A percentile compares a stretch with the other conserved stretches of the same genome.
phyloP scores from a whole-genome alignment of 2,797 vertebrate species.

The Sciurus vulgaris region DNA sequence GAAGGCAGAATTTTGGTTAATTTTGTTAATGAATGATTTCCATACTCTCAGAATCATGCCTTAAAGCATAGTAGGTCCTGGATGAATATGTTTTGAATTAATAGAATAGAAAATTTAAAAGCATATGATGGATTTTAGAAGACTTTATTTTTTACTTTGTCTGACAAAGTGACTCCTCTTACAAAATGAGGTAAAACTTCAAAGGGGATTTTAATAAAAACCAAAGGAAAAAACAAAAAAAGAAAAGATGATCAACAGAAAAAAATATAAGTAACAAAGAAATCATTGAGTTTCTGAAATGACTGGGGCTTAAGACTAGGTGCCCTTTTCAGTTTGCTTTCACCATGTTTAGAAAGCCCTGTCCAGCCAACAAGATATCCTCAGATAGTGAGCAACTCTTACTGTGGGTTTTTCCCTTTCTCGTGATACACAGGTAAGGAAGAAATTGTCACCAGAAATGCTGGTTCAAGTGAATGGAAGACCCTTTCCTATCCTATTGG shows the following conservation, averaged over 20 bases:
- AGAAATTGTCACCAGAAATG: neutral
- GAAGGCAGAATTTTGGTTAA: constrained; percentile 29
- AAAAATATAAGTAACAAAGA: neutral
- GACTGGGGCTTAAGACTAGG: neutral
- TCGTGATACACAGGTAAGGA: neutral
- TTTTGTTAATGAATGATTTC: neutral
- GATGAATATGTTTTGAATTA: constrained; percentile 24
- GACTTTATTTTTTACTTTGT: neutral
- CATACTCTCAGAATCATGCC: neutral
- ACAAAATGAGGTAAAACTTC: constrained; percentile 31
- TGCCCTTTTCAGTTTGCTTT: neutral
- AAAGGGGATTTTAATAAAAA: constrained; percentile 47
- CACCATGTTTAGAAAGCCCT: neutral
- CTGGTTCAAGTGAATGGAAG: neutral
- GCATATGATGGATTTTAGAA: neutral
- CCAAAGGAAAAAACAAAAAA: neutral
- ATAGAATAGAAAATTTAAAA: constrained; percentile 33
- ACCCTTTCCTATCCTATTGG: neutral
- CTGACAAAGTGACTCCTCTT: constrained; percentile 24
- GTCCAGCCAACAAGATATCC: neutral
- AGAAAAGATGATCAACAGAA: neutral
- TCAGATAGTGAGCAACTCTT: neutral
- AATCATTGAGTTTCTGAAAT: neutral
- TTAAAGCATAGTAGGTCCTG: neutral
- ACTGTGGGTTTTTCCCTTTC: neutral